Evolutionary conservation across 2,797 vertebrate genomes (phyloP), one percentile per base, ranked within the genome.

Genomic region (Enteromius fasciolatus): DNA sequence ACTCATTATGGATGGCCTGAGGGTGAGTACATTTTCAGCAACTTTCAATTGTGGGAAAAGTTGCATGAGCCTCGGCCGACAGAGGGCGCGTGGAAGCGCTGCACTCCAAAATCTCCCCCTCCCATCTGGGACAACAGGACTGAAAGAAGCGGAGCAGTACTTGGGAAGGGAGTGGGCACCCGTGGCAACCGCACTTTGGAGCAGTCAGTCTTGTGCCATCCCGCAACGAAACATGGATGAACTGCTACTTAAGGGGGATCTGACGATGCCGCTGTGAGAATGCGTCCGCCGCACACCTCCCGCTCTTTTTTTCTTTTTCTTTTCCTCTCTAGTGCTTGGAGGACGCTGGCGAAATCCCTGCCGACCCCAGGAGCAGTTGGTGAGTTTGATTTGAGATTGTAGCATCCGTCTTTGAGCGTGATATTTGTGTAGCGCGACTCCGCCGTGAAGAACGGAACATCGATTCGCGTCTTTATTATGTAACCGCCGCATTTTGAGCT

Each of bases 221-320:
- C 84, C 57, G 63, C 75, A 76, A 70, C 83, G 75, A 84, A 88
- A 87, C 84, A 90, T 89, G 89, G 85, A 88, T 73, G 83, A 80
- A 83, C 63, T 81, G 87, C 81, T 85, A 76, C 84, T 70, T 76
- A 63, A 11, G 39, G 76, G 68, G 76, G 48, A 63, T 68, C 46
- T 83, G 88, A 75, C 88, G 87, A 90, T 88, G 85, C 84, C 46
- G 86, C 87, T 80, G 79, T 89, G 75, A 91, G 67, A 81, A 92
- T 92, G 91, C 83, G 81, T 86, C 80, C 84, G 28, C 86, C 83
- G 67, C 87, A 50, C 76, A 67, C 75, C 54, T 80, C 57, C 79
- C 79, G 84, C 67, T 77, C 81, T 48, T 75, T 86, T 48, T 77
- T 87, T 8, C 75, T 89, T 59, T 67, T 85, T 76, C 82, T 92